A percentile compares a stretch with the other conserved stretches of the same genome.
Evolutionary conservation across 2,113 vertebrate genomes (phyloP).

Genomic region (Oncorhynchus masou): DNA sequence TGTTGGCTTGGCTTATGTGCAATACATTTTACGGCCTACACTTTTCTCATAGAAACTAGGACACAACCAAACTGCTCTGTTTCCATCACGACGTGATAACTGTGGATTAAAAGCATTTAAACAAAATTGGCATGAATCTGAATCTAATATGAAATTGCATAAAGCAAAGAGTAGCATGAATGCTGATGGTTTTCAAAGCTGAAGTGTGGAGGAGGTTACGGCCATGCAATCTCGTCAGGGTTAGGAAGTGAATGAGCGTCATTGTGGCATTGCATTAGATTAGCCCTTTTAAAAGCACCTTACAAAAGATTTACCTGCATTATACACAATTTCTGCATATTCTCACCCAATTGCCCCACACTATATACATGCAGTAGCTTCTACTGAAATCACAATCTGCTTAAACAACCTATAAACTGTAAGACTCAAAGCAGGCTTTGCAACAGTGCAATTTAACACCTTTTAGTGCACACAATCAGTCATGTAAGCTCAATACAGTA

Average conservation of each 20-base stretch:
- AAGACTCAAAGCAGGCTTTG: neutral
- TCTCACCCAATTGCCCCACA: constrained; percentile 42
- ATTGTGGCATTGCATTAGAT: constrained; percentile 60
- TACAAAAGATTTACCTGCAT: constrained; percentile 65
- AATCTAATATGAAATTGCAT: constrained; percentile 4
- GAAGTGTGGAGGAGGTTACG: constrained; percentile 25
- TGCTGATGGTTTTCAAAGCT: constrained; percentile 35
- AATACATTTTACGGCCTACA: too few relatives aligned
- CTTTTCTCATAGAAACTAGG: neutral
- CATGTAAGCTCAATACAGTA: neutral
- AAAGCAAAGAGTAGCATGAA: constrained; percentile 4
- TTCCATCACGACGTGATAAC: too few relatives aligned
- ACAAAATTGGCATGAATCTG: too few relatives aligned
- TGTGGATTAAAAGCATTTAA: too few relatives aligned
- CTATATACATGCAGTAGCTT: constrained; percentile 22
- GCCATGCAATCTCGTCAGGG: constrained; percentile 44
- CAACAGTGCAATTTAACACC: too few relatives aligned
- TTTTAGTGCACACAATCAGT: neutral
- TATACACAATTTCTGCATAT: constrained; percentile 61
- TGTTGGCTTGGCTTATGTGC: neutral
- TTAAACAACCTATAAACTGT: too few relatives aligned
- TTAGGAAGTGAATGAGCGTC: constrained; percentile 62
- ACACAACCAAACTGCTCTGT: neutral
- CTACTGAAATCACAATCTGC: constrained; percentile 39
- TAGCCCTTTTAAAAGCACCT: constrained; percentile 67